These are phyloP conservation scores for Lacerta bilineata DNA, from an alignment of 2,797 vertebrate species.

Conservation along the genomic window DNA sequence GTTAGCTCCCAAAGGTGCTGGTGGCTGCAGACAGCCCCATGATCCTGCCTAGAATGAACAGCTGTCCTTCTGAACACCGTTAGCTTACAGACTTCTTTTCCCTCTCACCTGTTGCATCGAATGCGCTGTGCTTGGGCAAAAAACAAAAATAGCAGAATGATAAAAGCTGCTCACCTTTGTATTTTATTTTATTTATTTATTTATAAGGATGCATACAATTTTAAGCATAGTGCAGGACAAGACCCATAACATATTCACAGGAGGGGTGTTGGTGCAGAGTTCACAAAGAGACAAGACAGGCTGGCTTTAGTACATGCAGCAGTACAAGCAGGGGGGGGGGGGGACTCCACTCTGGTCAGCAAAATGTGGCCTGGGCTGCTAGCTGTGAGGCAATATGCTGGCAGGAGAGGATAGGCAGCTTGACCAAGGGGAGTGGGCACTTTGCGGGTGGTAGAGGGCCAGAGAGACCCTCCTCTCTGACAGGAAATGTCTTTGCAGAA, in stretches of 20 bases:
- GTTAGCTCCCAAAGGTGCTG: neutral
- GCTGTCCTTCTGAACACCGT: neutral
- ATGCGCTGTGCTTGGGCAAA: neutral
- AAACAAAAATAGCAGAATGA: neutral
- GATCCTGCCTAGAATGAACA: neutral
- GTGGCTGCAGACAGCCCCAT: neutral
- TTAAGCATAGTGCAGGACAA: too few relatives aligned
- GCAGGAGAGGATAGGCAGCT: neutral
- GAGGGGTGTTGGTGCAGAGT: too few relatives aligned
- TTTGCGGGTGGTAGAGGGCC: too few relatives aligned
- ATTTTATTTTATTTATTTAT: too few relatives aligned
- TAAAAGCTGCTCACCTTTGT: too few relatives aligned
- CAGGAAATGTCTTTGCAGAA: slow-evolving; percentile 43
- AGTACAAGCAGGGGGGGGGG: too few relatives aligned
- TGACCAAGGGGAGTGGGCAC: too few relatives aligned
- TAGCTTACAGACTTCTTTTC: neutral
- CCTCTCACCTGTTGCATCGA: neutral
- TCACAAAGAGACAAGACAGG: too few relatives aligned
- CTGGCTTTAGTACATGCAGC: too few relatives aligned
- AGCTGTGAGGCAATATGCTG: neutral
- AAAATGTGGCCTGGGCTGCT: neutral
- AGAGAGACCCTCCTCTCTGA: neutral
- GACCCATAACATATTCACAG: too few relatives aligned
- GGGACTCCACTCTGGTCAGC: neutral
- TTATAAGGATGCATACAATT: too few relatives aligned